Base-by-base conservation (phyloP, 2,113 vertebrate species). In the Rhinolophus ferrumequinum region DNA sequence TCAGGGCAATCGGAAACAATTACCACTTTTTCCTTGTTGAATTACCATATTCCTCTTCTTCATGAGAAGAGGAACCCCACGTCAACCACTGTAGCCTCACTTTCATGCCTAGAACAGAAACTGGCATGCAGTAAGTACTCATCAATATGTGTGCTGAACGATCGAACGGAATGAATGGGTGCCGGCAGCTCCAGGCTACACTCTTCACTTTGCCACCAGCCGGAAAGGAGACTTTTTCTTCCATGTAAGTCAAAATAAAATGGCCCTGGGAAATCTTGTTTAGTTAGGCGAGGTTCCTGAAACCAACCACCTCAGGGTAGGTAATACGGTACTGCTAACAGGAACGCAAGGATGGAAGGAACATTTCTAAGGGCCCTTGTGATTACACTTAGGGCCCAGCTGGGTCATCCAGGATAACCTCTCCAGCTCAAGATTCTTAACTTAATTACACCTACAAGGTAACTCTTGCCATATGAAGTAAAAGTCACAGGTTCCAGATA, bases 121-220 rank as follows among this genome's bases (percentile, higher is more conserved):
- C 26, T 13, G 10, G 26, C 58, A 22, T 19, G 2, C 21, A 84
- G 52, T 10, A 70, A 19, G 52, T 12, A 15, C 24, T 62, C 21
- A 66, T 72, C 11, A 7, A 73, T 16, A 18, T 14, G 19, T 35
- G 18, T 18, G 14, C 7, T 15, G 44, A 9, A 38, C 18, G 5
- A 58, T 2, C 15, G 12, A 33, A 76, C 22, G 41, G 11, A 50
- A 50, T 15, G 33, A 81, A 8, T 8, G 28, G 33, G 18, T 18
- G 9, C 47, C 15, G 11, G 58, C 26, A 88, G 30, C 44, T 88
- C 62, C 35, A 54, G 44, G 54, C 64, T 76, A 64, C 2, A 50
- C 24, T n/a, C 70, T 72, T 73, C 56, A 30, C 80, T 95, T 80
- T 75, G 54, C 73, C 82, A 77, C 30, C 35, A 58, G 73, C 70